These are phyloP conservation scores for Drosophila miranda DNA, from an alignment of 1,140 invertebrate genomes.

Conservation along the genomic window DNA sequence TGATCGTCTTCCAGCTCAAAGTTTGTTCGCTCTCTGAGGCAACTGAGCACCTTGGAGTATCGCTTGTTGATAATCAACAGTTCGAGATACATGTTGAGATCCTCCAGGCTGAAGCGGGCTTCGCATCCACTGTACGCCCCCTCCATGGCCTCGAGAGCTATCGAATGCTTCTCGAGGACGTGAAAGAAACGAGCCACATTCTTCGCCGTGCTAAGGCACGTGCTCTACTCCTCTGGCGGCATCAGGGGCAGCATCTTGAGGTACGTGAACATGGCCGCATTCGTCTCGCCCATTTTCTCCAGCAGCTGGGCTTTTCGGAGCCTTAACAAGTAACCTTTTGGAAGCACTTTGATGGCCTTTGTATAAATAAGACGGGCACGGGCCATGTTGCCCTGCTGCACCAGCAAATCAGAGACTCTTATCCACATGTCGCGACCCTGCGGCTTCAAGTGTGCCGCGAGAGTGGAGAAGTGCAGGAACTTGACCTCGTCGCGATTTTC, in stretches of 20 bases:
- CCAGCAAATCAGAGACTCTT: slow-evolving; percentile 89
- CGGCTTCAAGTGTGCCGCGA: slow-evolving; percentile 93
- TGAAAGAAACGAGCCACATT: slow-evolving; percentile 90
- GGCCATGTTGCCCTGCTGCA: slow-evolving; percentile 88
- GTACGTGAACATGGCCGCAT: slow-evolving; percentile 88
- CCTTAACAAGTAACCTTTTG: slow-evolving; percentile 88
- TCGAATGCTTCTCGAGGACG: slow-evolving; percentile 87
- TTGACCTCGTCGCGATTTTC: slow-evolving; percentile 93
- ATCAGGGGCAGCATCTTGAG: slow-evolving; percentile 88
- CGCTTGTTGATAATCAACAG: slow-evolving; percentile 89
- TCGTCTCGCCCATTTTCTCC: slow-evolving; percentile 88
- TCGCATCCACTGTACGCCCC: slow-evolving; percentile 89
- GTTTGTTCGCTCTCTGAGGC: slow-evolving; percentile 81
- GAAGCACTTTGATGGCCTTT: slow-evolving; percentile 88
- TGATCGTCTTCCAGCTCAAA: slow-evolving; percentile 68
- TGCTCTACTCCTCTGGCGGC: slow-evolving; percentile 85
- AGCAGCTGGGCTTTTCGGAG: slow-evolving; percentile 88
- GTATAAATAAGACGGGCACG: slow-evolving; percentile 93
- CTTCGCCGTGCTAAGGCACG: slow-evolving; percentile 90
- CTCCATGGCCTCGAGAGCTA: slow-evolving; percentile 90
- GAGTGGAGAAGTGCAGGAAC: slow-evolving; percentile 92
- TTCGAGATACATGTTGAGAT: slow-evolving; percentile 93
- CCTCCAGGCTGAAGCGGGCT: slow-evolving; percentile 86
- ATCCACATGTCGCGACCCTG: slow-evolving; percentile 93
- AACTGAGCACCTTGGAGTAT: slow-evolving; percentile 88